phyloP scores from a whole-genome alignment of 2,113 vertebrate species.

The Mormyrus lacerda region DNA sequence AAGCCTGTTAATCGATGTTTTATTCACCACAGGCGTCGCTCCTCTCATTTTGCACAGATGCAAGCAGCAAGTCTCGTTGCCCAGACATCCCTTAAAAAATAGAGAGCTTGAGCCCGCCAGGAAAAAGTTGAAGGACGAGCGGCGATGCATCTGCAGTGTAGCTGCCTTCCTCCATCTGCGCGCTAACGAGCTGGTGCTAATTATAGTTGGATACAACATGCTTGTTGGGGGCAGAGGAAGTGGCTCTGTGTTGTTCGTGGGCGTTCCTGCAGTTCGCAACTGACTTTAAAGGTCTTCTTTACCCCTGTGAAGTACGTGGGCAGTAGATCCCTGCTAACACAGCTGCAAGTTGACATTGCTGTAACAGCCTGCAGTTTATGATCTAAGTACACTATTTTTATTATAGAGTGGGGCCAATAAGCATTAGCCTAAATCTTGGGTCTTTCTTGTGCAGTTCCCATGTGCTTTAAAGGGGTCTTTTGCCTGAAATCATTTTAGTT shows the following conservation, averaged over 20 bases:
- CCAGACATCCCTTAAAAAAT: background rate
- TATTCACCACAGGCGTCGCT: background rate
- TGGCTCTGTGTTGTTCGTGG: background rate
- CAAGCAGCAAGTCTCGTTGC: background rate
- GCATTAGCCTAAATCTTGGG: background rate
- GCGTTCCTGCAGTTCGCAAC: background rate
- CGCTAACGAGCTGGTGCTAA: background rate
- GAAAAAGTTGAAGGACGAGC: background rate
- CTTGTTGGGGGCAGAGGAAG: background rate
- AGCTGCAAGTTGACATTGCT: background rate
- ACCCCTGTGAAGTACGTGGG: background rate
- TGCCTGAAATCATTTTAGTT: background rate
- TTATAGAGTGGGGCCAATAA: background rate
- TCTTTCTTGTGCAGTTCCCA: background rate
- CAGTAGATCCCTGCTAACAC: background rate
- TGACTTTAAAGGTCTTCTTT: constrained; percentile 5
- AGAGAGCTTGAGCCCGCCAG: background rate
- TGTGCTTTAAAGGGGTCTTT: background rate
- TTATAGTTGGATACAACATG: background rate
- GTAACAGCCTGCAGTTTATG: background rate
- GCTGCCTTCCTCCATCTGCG: background rate
- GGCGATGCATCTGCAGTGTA: background rate
- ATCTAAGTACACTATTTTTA: background rate
- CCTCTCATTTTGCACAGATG: background rate
- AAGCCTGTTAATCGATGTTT: background rate